Percentiles rank a stretch among this genome's conserved stretches.
Evolutionary conservation across 2,888 invertebrate genomes (phyloP).

Genomic region (Mythimna albipuncta): DNA sequence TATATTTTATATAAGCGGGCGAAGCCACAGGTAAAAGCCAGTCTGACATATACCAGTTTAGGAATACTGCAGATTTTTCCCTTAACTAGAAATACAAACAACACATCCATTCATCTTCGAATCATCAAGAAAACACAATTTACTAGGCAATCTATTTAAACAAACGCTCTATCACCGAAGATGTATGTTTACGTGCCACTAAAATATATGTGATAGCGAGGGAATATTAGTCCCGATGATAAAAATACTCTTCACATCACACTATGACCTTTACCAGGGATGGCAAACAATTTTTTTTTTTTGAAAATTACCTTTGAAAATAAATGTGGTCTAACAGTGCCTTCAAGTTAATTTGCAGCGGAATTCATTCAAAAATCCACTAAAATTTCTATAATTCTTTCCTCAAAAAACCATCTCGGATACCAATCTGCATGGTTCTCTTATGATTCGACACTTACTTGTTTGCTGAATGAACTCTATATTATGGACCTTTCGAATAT

Average conservation of each 20-base stretch:
- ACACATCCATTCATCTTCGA: conserved; percentile 11
- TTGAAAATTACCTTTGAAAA: neutral
- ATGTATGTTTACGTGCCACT: conserved; percentile 51
- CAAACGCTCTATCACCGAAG: conserved; percentile 32
- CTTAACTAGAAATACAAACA: conserved; percentile 12
- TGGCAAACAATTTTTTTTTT: neutral
- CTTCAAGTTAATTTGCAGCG: too few species aligned
- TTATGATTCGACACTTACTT: too few species aligned
- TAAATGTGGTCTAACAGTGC: neutral
- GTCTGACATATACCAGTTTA: too few species aligned
- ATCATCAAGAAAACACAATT: conserved; percentile 39
- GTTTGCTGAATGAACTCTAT: too few species aligned
- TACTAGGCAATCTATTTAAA: conserved; percentile 31
- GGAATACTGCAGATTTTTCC: neutral
- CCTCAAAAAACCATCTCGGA: too few species aligned
- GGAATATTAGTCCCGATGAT: conserved; percentile 45
- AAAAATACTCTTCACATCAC: conserved; percentile 57
- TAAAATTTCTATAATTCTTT: too few species aligned
- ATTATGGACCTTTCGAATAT: too few species aligned
- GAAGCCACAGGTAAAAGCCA: too few species aligned
- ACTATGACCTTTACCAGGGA: conserved; percentile 29
- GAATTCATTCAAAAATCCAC: too few species aligned
- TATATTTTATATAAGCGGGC: too few species aligned
- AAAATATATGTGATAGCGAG: conserved; percentile 45
- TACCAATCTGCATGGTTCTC: too few species aligned